phyloP scores from a whole-genome alignment of 2,113 vertebrate species.

The Forbesichthys papilliferus region DNA sequence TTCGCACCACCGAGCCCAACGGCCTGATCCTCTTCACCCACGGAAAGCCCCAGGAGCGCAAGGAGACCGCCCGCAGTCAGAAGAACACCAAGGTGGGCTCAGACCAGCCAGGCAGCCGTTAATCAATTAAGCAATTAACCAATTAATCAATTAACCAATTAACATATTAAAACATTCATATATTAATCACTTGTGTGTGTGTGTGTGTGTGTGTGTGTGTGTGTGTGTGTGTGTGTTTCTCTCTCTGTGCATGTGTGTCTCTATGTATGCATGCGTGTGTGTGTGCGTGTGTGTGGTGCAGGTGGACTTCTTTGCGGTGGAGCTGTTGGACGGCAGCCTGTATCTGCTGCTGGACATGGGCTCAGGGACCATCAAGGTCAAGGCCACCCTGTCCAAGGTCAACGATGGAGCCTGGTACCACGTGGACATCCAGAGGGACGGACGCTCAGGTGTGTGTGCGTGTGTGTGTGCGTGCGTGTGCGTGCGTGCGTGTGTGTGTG shows the following conservation, averaged over 20 bases:
- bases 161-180: too few relatives aligned
- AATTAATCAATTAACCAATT: too few relatives aligned
- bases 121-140: too few relatives aligned
- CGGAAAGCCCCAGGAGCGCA: conserved; percentile 93
- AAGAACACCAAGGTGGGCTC: conserved; percentile 88
- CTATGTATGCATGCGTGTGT: neutral
- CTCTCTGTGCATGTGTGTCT: too few relatives aligned
- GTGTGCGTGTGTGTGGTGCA: conserved; percentile 14
- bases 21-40: conserved; percentile 98
- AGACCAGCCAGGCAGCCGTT: neutral
- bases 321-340: conserved; percentile 93
- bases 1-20: conserved; percentile 94
- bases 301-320: conserved; percentile 98
- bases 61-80: conserved; percentile 86
- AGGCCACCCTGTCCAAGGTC: conserved; percentile 96
- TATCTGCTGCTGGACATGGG: conserved; percentile 97
- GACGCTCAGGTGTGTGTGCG: conserved; percentile 86
- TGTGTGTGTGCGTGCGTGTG: too few relatives aligned
- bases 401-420: conserved; percentile 98
- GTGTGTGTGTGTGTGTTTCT: too few relatives aligned
- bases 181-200: too few relatives aligned
- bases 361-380: conserved; percentile 98
- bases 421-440: conserved; percentile 97
- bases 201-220: too few relatives aligned
- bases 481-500: neutral